phyloP scores from a whole-genome alignment of 2,888 invertebrate species.

The Melanophora roralis region DNA sequence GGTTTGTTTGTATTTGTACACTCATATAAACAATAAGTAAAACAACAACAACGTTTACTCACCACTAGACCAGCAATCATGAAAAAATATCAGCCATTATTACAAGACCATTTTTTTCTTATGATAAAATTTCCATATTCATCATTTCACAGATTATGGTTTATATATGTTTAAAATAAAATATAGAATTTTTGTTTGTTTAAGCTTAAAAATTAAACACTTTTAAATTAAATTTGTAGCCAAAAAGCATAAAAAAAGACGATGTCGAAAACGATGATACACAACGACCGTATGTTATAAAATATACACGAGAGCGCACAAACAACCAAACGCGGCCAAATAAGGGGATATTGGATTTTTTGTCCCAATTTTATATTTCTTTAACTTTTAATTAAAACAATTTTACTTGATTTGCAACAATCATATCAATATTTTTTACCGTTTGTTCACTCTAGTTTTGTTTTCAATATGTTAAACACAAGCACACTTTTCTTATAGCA shows the following conservation, averaged over 20 bases:
- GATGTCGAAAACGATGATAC: constrained; percentile 51
- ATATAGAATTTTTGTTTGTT: neutral
- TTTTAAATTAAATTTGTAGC: constrained; percentile 3
- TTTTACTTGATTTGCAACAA: neutral
- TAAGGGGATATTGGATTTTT: constrained; percentile 32
- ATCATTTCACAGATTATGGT: constrained; percentile 19
- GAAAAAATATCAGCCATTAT: constrained; percentile 43
- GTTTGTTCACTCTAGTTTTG: neutral
- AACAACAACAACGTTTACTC: constrained; percentile 40
- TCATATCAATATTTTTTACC: neutral
- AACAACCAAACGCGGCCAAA: constrained; percentile 54
- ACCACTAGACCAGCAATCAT: constrained; percentile 50
- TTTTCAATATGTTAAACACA: neutral
- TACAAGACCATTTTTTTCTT: constrained; percentile 12
- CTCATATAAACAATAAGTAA: constrained; percentile 7
- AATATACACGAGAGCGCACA: constrained; percentile 49
- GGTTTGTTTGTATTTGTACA: constrained; percentile 47
- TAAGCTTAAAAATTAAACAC: constrained; percentile 2
- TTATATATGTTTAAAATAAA: constrained; percentile 25
- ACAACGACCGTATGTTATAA: constrained; percentile 51
- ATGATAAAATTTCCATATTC: constrained; percentile 18
- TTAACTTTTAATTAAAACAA: constrained; percentile 14
- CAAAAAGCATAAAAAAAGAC: constrained; percentile 11
- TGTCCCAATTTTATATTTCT: constrained; percentile 11
- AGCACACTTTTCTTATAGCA: constrained; percentile 29